Percentiles rank a stretch among this genome's conserved stretches.
Evolutionary conservation across 53 echinoderm and acorn worm species (phyloP).

Genomic region (Luidia sarsii): DNA sequence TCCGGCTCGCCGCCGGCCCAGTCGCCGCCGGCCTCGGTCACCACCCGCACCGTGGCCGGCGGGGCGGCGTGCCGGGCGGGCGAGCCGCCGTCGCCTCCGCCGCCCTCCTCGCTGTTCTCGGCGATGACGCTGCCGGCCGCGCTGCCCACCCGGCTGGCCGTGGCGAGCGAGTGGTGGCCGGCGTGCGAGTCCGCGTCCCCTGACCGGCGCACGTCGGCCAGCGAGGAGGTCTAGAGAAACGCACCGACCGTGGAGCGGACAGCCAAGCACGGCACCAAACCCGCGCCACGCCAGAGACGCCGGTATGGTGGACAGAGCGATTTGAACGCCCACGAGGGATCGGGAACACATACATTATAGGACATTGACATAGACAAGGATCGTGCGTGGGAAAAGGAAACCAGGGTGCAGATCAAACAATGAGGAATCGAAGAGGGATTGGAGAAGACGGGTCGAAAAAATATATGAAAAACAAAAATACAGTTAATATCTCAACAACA

Average conservation of each 20-base stretch:
- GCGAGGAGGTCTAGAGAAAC: constrained; percentile 72
- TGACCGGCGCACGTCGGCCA: constrained; percentile 62
- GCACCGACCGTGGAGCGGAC: too few relatives aligned
- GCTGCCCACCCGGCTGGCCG: constrained; percentile 38
- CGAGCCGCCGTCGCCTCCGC: neutral
- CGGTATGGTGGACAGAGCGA: too few relatives aligned
- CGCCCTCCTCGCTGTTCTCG: constrained; percentile 7
- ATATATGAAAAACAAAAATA: neutral
- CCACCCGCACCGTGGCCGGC: constrained; percentile 72
- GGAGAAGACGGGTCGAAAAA: neutral
- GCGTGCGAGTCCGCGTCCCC: constrained; percentile 30
- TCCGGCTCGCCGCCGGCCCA: neutral
- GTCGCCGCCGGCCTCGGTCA: too few relatives aligned
- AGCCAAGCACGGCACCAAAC: neutral
- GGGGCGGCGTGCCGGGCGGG: constrained; percentile 64
- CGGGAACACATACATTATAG: too few relatives aligned
- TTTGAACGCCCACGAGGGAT: too few relatives aligned
- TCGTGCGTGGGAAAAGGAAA: neutral
- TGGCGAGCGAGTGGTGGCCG: neutral
- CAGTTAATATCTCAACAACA: too few relatives aligned
- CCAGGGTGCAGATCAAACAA: neutral
- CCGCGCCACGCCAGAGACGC: neutral
- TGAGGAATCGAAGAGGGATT: neutral
- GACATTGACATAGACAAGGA: too few relatives aligned
- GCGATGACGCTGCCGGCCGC: constrained; percentile 34